phyloP scores from a whole-genome alignment of 2,888 invertebrate species.

The Leucophora obtusa region DNA sequence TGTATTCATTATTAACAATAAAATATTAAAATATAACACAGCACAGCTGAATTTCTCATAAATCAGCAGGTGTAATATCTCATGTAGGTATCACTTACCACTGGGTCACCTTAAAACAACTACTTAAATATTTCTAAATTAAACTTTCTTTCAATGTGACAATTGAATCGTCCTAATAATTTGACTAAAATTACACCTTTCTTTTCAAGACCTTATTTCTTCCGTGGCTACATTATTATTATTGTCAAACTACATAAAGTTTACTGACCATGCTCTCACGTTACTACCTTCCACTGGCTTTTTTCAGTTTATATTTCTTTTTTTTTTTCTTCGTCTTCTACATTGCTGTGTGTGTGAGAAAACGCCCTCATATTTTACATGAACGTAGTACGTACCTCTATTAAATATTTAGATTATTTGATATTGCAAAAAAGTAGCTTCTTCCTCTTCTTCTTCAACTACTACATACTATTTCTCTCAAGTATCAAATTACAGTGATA shows the following conservation, averaged over 20 bases:
- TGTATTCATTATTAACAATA: too few species aligned
- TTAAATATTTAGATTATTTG: not conserved
- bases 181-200: not conserved
- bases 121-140: not conserved
- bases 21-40: too few species aligned
- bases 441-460: not conserved
- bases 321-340: not conserved
- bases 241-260: not conserved
- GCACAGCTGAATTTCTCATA: too few species aligned
- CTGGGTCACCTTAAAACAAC: too few species aligned
- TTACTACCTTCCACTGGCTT: not conserved
- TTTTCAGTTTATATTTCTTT: not conserved
- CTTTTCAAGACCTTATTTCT: not conserved
- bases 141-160: not conserved
- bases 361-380: slow-evolving; percentile 1
- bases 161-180: not conserved
- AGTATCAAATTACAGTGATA: slow-evolving; percentile 3
- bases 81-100: too few species aligned
- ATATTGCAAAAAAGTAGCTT: slow-evolving; percentile 4
- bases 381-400: not conserved
- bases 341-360: not conserved
- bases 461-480: not conserved
- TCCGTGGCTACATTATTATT: not conserved
- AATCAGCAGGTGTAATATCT: too few species aligned
- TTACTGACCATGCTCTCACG: not conserved